phyloP scores from a whole-genome alignment of 1,140 invertebrate species.

The Calliphora vicina region DNA sequence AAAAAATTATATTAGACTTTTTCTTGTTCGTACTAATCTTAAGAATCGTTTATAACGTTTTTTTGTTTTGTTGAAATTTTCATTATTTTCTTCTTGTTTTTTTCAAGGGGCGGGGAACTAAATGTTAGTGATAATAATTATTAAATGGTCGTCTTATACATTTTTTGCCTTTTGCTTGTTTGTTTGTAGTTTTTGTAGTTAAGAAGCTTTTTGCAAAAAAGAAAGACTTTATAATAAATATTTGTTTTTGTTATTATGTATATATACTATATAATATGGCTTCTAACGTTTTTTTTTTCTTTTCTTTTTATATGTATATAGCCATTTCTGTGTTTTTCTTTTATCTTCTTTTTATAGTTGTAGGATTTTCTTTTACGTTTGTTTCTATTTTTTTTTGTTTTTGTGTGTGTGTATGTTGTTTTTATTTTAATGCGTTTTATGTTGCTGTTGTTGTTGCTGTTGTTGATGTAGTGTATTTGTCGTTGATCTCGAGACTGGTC shows the following conservation, averaged over 20 bases:
- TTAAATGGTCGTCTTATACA: slow-evolving; percentile 4
- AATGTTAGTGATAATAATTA: slow-evolving; percentile 30
- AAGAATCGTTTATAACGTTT: slow-evolving; percentile 30
- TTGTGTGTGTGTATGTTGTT: neutral
- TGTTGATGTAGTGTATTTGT: slow-evolving; percentile 50
- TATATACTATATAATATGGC: neutral
- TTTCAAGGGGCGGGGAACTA: neutral
- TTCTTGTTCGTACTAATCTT: slow-evolving; percentile 28
- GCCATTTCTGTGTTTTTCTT: neutral
- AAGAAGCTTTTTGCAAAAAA: slow-evolving; percentile 20
- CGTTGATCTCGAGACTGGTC: slow-evolving; percentile 63
- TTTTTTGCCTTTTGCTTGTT: slow-evolving; percentile 28
- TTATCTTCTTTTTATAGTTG: neutral
- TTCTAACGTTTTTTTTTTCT: neutral
- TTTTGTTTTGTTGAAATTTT: slow-evolving; percentile 11
- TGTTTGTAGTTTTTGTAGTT: neutral
- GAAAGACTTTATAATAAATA: neutral
- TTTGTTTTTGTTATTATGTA: neutral
- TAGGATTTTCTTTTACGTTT: slow-evolving; percentile 17
- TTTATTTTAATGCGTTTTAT: slow-evolving; percentile 4
- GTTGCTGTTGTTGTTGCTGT: slow-evolving; percentile 41
- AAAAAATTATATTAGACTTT: slow-evolving; percentile 1
- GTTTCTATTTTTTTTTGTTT: neutral
- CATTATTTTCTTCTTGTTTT: too few relatives aligned
- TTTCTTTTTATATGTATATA: too few relatives aligned